phyloP scores from a whole-genome alignment of 1,140 invertebrate species.

The Drosophila ironensis region DNA sequence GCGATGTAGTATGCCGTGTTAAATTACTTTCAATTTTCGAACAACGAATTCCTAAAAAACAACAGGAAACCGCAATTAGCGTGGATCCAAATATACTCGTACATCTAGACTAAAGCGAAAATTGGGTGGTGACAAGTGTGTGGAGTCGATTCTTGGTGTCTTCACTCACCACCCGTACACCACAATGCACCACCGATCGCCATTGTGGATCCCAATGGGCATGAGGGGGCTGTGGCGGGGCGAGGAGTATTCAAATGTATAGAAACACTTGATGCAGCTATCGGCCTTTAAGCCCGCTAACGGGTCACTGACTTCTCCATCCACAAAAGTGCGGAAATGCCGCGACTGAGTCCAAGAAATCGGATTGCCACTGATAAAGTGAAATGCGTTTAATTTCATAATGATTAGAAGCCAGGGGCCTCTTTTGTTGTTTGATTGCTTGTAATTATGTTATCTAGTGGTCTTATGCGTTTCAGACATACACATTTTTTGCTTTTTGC shows the following conservation, averaged over 20 bases:
- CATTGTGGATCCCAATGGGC: too few species aligned
- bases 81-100: too few species aligned
- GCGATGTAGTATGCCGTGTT: conserved; percentile 35
- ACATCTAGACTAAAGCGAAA: too few species aligned
- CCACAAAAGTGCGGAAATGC: conserved; percentile 16
- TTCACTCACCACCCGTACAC: neutral
- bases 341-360: neutral
- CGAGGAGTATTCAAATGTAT: too few species aligned
- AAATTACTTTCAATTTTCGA: conserved; percentile 70
- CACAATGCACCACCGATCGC: conserved; percentile 10
- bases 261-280: conserved; percentile 11
- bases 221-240: neutral
- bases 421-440: too few species aligned
- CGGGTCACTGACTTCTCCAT: conserved; percentile 11
- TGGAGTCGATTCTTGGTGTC: neutral
- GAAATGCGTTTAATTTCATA: neutral
- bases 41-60: conserved; percentile 25
- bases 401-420: too few species aligned
- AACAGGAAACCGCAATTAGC: conserved; percentile 67
- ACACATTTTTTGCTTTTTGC: too few species aligned
- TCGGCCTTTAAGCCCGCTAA: neutral
- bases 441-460: too few species aligned
- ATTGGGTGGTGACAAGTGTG: too few species aligned
- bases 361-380: conserved; percentile 4
- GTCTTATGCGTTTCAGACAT: too few species aligned